phyloP scores from a whole-genome alignment of 2,888 invertebrate genomes.

The Dyspetes luteomarginatus region DNA sequence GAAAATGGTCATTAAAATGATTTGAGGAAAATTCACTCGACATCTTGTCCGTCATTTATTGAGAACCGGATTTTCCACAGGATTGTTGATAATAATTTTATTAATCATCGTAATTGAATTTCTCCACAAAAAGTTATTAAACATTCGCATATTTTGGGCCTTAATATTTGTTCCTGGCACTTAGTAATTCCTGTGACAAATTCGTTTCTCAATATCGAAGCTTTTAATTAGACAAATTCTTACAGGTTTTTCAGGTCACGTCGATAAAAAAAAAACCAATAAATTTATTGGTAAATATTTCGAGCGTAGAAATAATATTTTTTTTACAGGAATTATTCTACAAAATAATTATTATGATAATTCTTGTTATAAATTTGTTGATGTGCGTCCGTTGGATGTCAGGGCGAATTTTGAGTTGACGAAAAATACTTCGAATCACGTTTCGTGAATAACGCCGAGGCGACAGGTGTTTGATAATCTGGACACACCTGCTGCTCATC shows the following conservation, averaged over 20 bases:
- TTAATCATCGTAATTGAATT: no score
- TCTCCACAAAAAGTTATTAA: no score
- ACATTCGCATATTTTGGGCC: neutral
- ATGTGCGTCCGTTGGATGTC: constrained; percentile 16
- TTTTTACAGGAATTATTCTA: constrained; percentile 25
- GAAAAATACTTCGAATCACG: constrained; percentile 36
- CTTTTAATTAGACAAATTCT: constrained; percentile 1
- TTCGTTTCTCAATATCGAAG: neutral
- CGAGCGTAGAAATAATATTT: constrained; percentile 29
- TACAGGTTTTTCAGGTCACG: constrained; percentile 52
- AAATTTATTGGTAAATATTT: neutral
- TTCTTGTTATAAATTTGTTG: constrained; percentile 16
- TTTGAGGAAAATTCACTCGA: constrained; percentile 27
- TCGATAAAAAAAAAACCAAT: neutral
- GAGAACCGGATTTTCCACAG: neutral
- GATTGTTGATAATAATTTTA: no score
- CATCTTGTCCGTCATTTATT: constrained; percentile 2
- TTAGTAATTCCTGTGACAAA: neutral
- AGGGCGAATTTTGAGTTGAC: constrained; percentile 11
- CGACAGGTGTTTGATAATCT: constrained; percentile 65
- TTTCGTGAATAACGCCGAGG: constrained; percentile 3
- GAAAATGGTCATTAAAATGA: neutral
- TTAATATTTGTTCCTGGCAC: neutral
- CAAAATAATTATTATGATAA: constrained; percentile 15
- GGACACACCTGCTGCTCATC: constrained; percentile 62